These are phyloP conservation scores for Promerops cafer DNA, from an alignment of 2,113 vertebrate genomes.

Conservation along the genomic window DNA sequence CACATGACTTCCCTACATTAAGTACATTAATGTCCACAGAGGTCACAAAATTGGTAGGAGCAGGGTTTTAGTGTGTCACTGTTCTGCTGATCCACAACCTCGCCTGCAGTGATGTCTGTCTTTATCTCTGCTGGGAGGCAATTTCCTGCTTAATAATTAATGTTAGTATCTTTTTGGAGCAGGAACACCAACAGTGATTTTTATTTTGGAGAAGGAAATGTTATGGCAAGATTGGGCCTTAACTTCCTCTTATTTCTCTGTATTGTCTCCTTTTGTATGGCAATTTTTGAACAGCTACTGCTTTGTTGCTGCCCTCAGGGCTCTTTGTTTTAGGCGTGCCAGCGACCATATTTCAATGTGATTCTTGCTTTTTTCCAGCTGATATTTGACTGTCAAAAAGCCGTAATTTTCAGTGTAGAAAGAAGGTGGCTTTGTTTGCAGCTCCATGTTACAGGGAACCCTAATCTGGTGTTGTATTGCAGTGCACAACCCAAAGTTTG, in stretches of 20 bases:
- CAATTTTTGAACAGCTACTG: neutral
- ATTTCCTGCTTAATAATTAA: neutral
- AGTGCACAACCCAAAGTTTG: neutral
- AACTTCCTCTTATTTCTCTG: neutral
- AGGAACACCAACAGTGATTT: neutral
- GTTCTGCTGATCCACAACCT: neutral
- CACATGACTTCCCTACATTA: rapidly evolving
- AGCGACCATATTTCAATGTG: neutral
- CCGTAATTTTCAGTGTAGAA: neutral
- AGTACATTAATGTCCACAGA: neutral
- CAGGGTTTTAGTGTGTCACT: neutral
- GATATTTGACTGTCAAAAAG: neutral
- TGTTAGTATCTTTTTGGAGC: neutral
- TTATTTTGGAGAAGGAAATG: neutral
- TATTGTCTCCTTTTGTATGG: neutral
- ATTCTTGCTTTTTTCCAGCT: neutral
- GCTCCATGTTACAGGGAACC: neutral
- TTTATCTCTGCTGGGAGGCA: neutral
- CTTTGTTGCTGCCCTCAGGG: neutral
- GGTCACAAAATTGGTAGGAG: neutral
- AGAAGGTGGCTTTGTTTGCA: neutral
- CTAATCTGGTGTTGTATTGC: neutral
- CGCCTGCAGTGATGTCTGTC: neutral
- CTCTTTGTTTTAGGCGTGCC: neutral
- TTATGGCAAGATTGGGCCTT: neutral